Evolutionary conservation across 2,888 invertebrate genomes (phyloP).

Genomic region (Philereme transversata): DNA sequence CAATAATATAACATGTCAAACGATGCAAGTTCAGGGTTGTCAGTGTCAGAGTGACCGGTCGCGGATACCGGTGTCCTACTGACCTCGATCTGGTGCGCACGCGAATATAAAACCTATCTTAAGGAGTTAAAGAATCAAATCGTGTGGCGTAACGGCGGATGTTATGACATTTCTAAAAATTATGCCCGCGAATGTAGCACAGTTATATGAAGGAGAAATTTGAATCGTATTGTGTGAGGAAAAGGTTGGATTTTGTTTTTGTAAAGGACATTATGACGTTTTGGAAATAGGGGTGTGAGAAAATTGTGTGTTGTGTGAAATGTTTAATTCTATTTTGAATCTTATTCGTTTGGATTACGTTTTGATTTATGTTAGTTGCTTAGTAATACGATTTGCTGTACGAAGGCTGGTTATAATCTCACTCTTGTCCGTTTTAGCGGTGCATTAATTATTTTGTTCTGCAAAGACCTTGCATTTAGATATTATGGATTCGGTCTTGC

Average conservation of each 20-base stretch:
- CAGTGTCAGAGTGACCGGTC: constrained; percentile 48
- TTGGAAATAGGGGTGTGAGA: constrained; percentile 2
- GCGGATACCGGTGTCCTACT: constrained; percentile 58
- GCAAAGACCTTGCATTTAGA: not conserved
- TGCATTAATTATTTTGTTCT: constrained; percentile 1
- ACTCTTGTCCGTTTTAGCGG: constrained; percentile 11
- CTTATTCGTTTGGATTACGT: constrained; percentile 23
- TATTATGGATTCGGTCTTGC: not conserved
- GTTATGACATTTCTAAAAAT: constrained; percentile 21
- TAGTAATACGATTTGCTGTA: constrained; percentile 12
- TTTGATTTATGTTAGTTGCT: constrained; percentile 24
- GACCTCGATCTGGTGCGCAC: constrained; percentile 43
- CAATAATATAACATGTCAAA: constrained; percentile 54
- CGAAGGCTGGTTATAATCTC: constrained; percentile 17
- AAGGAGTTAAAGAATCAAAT: constrained; percentile 13
- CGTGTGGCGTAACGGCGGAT: constrained; percentile 10
- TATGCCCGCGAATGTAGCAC: constrained; percentile 17
- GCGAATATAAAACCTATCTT: constrained; percentile 9
- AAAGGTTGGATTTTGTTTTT: constrained; percentile 3
- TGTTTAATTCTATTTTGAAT: constrained; percentile 25
- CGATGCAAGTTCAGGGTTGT: constrained; percentile 74
- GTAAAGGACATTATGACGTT: constrained; percentile 7
- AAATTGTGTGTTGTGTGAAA: constrained; percentile 19
- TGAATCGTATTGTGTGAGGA: not conserved
- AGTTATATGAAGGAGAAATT: constrained; percentile 10